Evolutionary conservation across 1,140 invertebrate genomes (phyloP).

Genomic region (Aricia agestis): DNA sequence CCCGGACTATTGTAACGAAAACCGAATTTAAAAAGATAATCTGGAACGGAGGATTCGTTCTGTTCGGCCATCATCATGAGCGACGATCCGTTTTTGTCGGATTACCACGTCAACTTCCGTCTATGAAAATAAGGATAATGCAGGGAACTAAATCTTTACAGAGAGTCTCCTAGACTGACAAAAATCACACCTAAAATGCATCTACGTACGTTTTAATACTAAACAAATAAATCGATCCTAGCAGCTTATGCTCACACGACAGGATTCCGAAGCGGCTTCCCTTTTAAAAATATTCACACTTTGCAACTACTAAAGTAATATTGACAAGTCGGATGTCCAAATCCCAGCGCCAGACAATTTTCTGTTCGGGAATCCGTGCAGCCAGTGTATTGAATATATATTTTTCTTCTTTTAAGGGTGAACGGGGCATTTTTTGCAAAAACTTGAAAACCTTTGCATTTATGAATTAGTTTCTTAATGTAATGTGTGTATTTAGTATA

Average conservation of each 20-base stretch:
- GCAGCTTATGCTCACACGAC: neutral
- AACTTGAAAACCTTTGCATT: neutral
- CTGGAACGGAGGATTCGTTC: neutral
- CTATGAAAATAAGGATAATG: no score
- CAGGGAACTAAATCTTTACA: neutral
- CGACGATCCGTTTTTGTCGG: neutral
- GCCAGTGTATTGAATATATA: neutral
- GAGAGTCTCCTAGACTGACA: neutral
- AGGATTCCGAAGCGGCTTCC: neutral
- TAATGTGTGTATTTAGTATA: no score
- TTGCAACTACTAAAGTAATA: neutral
- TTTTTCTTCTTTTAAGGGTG: neutral
- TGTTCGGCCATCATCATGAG: neutral
- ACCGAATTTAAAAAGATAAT: neutral
- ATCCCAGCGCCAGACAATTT: constrained; percentile 2
- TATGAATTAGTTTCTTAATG: neutral
- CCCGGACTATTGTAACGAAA: constrained; percentile 16
- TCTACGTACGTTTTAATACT: neutral
- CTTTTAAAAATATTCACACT: constrained; percentile 1
- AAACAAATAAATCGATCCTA: constrained; percentile 1
- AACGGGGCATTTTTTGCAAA: neutral
- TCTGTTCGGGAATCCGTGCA: neutral
- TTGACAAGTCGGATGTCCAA: constrained; percentile 2
- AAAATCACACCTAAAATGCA: neutral
- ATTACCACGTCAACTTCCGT: no score